Percentiles rank a stretch among this genome's conserved stretches.
Conservation (phyloP, 2,888 invertebrate species). For the Selenia dentaria region DNA sequence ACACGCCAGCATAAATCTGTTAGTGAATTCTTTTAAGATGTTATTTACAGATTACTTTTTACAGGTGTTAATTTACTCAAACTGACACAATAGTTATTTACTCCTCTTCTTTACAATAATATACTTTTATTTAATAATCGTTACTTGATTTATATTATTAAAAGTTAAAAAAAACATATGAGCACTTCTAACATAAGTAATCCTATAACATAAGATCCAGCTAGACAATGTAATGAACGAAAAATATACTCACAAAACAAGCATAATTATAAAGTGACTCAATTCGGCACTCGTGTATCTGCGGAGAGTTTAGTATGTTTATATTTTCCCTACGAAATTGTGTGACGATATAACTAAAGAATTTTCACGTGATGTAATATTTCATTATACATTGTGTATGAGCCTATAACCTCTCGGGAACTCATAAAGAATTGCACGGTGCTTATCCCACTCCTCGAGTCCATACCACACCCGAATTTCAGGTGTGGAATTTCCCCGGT, state of each 20-base stretch:
- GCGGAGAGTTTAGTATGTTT: constrained; percentile 6
- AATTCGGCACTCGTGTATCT: constrained; percentile 5
- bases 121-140: no score
- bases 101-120: no score
- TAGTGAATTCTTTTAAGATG: no score
- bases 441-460: constrained; percentile 46
- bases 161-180: no score
- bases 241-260: constrained; percentile 1
- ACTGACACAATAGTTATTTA: no score
- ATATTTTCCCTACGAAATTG: constrained; percentile 16
- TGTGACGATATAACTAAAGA: constrained; percentile 25
- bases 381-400: constrained; percentile 12
- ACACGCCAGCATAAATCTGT: no score
- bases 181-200: no score
- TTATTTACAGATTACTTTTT: no score
- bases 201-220: constrained; percentile 1
- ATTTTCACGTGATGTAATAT: constrained; percentile 33
- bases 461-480: constrained; percentile 62
- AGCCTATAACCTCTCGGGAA: constrained; percentile 37
- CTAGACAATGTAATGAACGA: constrained; percentile 3
- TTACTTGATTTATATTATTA: no score
- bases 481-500: constrained; percentile 51
- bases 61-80: no score
- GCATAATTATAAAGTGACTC: constrained; percentile 9
- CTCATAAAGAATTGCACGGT: constrained; percentile 56